Evolutionary conservation across 1,140 invertebrate species (phyloP), one percentile per base, ranked within the genome.

Genomic region (Papilio helenus): DNA sequence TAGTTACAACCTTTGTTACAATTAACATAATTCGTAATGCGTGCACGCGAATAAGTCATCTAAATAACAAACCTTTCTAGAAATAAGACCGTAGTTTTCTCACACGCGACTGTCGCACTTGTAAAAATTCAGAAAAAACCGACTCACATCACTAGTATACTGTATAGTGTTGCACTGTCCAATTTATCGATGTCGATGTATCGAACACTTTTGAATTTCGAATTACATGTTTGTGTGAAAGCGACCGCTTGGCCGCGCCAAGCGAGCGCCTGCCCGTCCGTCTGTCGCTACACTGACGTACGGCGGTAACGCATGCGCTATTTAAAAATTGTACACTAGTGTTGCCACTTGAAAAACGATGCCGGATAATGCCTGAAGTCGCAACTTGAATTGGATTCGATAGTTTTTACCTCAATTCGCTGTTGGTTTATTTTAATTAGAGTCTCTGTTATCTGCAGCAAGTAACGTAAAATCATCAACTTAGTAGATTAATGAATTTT

Each of bases 11-110:
- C 72, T 74, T 74, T 73, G 26, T n/a, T 16, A 77, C 12, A 77
- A 77, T 77, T 61, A 77, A 77, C 76, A 77, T 77, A 51, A 77
- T 65, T 39, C 74, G 34, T 58, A n/a, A 34, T 51, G 74, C 51
- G 46, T 58, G 87, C 90, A 93, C 91, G 92, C 92, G 88, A 93
- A 84, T 83, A 83, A 86, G 87, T 89, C 89, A 92, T 93, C 92
- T 86, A 88, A 90, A 91, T 84, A 88, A 93, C 89, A 68, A 89
- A 93, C 90, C 92, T 93, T 83, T 87, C 85, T 90, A 79, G 85
- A 82, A 87, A 87, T 82, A 81, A 73, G 81, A 83, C 79, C 79
- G 80, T 79, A 83, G 81, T 85, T 83, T 85, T 79, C 82, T 39
- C 76, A 82, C 80, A 86, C 85, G 80, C 82, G 77, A 87, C 82